A percentile compares a stretch with the other conserved stretches of the same genome.
phyloP scores from a whole-genome alignment of 2,113 vertebrate genomes.

The Anarhynchus alexandrinus region DNA sequence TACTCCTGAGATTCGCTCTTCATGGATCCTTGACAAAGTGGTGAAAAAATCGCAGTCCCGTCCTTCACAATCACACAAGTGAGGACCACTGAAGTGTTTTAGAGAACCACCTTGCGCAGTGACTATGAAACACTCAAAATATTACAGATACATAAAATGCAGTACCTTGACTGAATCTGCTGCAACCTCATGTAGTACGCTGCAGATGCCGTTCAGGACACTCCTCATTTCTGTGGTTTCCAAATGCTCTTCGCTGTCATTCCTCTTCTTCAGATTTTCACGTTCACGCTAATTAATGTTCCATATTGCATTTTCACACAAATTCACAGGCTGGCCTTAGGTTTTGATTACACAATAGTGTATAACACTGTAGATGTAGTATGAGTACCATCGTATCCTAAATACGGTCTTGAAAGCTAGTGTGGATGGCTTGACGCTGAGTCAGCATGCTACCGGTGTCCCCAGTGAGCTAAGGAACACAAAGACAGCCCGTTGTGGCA shows the following conservation, averaged over 20 bases:
- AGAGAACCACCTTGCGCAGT: background rate
- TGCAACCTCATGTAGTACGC: background rate
- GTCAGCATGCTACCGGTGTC: background rate
- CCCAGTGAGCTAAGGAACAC: background rate
- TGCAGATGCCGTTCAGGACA: background rate
- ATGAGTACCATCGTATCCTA: background rate
- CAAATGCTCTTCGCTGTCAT: background rate
- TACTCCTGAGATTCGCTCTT: background rate
- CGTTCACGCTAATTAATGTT: background rate
- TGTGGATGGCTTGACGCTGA: background rate
- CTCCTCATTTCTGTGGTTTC: background rate
- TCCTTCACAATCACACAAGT: background rate
- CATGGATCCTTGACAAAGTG: background rate
- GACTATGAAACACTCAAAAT: background rate
- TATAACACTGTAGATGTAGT: background rate
- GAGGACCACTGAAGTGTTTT: background rate
- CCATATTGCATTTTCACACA: background rate
- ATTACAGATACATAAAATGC: background rate
- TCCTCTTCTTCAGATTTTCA: background rate
- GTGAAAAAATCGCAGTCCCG: background rate
- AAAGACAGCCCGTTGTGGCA: background rate
- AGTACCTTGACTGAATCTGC: conserved; percentile 44
- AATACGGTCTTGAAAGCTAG: background rate
- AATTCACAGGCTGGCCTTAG: background rate
- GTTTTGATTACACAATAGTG: background rate